Evolutionary conservation across 2,888 invertebrate species (phyloP).

Genomic region (Agrotis ipsilon): DNA sequence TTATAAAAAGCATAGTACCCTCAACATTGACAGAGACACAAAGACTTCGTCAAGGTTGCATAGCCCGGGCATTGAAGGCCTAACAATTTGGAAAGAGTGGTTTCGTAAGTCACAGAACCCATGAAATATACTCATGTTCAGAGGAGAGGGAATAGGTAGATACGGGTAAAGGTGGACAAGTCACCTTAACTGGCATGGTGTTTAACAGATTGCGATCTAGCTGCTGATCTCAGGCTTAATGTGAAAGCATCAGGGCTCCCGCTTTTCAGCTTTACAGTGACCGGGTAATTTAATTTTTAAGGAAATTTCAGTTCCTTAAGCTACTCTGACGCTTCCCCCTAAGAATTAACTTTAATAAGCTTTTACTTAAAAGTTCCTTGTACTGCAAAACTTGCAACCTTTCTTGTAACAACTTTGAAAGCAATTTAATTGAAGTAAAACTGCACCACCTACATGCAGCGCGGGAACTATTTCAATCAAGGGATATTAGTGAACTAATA

Average conservation of each 20-base stretch:
- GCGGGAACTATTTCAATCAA: conserved; percentile 40
- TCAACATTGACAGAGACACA: too few species aligned
- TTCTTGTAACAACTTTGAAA: conserved; percentile 3
- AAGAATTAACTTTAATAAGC: not conserved
- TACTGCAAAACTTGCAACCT: not conserved
- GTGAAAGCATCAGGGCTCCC: too few species aligned
- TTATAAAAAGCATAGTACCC: too few species aligned
- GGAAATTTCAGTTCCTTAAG: too few species aligned
- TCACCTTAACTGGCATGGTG: not conserved
- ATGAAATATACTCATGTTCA: too few species aligned
- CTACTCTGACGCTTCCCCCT: not conserved
- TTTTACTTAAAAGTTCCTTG: not conserved
- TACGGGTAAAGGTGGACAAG: not conserved
- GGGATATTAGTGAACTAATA: conserved; percentile 36
- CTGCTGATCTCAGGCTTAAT: too few species aligned
- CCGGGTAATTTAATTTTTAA: not conserved
- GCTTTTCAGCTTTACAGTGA: not conserved
- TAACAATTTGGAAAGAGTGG: not conserved
- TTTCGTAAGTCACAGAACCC: too few species aligned
- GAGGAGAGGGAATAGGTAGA: too few species aligned
- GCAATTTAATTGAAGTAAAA: conserved; percentile 18
- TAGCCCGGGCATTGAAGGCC: not conserved
- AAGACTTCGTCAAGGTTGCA: not conserved
- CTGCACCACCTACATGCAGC: not conserved
- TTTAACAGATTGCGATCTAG: not conserved